Evolutionary conservation across 2,888 invertebrate species (phyloP).

Genomic region (Perizoma affinitatum): DNA sequence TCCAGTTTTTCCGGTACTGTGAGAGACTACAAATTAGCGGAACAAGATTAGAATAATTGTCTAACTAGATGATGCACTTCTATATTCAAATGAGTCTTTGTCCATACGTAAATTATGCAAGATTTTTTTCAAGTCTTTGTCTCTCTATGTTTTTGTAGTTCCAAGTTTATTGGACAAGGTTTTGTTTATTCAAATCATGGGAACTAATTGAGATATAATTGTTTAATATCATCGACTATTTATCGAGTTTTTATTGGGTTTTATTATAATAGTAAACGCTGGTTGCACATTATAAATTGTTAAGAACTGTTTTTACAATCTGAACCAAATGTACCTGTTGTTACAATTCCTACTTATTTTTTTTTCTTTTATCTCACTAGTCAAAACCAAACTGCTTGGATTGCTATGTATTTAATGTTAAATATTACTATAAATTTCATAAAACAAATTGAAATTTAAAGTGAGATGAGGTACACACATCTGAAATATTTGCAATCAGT

Average conservation of each 20-base stretch:
- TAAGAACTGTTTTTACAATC: too few relatives aligned
- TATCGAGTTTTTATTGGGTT: constrained; percentile 20
- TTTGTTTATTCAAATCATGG: constrained; percentile 42
- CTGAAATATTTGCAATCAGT: too few relatives aligned
- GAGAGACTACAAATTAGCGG: constrained; percentile 63
- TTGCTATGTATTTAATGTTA: too few relatives aligned
- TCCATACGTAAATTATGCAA: constrained; percentile 52
- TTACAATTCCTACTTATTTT: too few relatives aligned
- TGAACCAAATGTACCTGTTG: too few relatives aligned
- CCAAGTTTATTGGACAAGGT: constrained; percentile 44
- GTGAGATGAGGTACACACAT: too few relatives aligned
- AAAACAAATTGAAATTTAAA: too few relatives aligned
- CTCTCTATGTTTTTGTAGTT: constrained; percentile 42
- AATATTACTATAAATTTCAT: too few relatives aligned
- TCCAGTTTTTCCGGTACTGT: constrained; percentile 80
- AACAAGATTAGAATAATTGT: constrained; percentile 70
- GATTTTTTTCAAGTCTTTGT: constrained; percentile 31
- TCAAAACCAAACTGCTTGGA: too few relatives aligned
- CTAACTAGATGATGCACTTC: constrained; percentile 46
- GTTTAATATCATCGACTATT: constrained; percentile 22
- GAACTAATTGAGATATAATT: constrained; percentile 35
- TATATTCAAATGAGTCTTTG: constrained; percentile 77
- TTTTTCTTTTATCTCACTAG: too few relatives aligned
- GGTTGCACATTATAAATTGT: too few relatives aligned
- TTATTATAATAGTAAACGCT: constrained; percentile 11